Evolutionary conservation across 2,113 vertebrate species (phyloP), one percentile per base, ranked within the genome.

Genomic region (Salminus brasiliensis): DNA sequence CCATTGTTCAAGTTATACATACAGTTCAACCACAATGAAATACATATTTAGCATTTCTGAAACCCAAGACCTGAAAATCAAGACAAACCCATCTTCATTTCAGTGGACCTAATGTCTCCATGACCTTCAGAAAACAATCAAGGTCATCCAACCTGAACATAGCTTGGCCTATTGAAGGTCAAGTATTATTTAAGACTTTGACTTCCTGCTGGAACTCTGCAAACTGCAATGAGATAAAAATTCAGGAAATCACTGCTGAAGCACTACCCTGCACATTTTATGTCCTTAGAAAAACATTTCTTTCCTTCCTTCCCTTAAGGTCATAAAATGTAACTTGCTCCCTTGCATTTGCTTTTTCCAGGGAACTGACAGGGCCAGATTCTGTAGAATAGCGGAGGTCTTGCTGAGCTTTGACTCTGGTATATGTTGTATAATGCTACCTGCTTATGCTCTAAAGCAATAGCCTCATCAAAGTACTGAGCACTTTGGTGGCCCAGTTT

Each of bases 301-400:
- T 55, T 23, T 25, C 23, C 21, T 45, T 74, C 27, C 29, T 62
- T 62, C 72, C 72, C 41, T 39, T 11, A 55, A 23, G 6, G 6
- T 55, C 25, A n/a, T n/a, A 55, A 5, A 18, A 39, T 27, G 32
- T 57, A 3, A 25, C 23, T 16, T 21, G 16, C 12, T 76, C 34
- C 45, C 62, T n/a, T n/a, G n/a, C n/a, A n/a, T n/a, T n/a, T n/a
- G n/a, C 0, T 13, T 76, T 41, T 76, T 76, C 62, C 63, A 67
- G 16, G 16, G 74, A 55, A 76, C 30, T 27, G 13, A 3, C 23
- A 27, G 5, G 23, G 53, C 34, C 9, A 5, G 1, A 10, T 76
- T 76, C 15, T 4, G 2, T 6, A 27, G 74, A 76, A 76, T 6
- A 47, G 4, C 1, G 8, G 30, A 32, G 27, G 18, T 2, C 5